These are phyloP conservation scores for Selene dorsalis DNA, from an alignment of 2,797 vertebrate genomes.

Conservation along the genomic window DNA sequence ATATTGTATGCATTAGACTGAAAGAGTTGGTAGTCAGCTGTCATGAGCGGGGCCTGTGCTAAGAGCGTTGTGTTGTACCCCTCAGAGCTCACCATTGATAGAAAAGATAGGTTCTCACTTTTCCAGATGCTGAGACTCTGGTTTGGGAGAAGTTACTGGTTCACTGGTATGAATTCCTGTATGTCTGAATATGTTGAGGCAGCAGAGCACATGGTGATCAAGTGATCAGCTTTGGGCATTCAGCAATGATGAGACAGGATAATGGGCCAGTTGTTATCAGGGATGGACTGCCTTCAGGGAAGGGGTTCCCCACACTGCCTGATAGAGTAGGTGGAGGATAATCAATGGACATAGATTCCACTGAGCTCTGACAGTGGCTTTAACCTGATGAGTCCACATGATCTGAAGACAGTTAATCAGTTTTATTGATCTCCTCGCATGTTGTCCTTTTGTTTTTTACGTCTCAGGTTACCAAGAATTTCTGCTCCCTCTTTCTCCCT, in stretches of 20 bases:
- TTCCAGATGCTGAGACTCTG: slow-evolving; percentile 26
- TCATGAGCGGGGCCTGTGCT: not conserved
- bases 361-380: slow-evolving; percentile 13
- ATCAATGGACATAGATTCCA: slow-evolving; percentile 27
- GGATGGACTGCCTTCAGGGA: slow-evolving; percentile 50
- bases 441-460: slow-evolving; percentile 1
- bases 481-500: not conserved
- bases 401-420: not conserved
- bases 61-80: not conserved
- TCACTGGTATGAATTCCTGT: slow-evolving; percentile 57
- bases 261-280: slow-evolving; percentile 78
- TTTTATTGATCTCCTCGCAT: slow-evolving; percentile 2
- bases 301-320: slow-evolving; percentile 43
- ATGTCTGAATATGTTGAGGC: slow-evolving; percentile 59
- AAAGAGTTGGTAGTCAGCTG: not conserved
- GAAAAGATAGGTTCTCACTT: not conserved
- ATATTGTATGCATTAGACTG: slow-evolving; percentile 20
- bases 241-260: slow-evolving; percentile 64
- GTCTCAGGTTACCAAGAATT: slow-evolving; percentile 12
- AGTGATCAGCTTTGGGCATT: slow-evolving; percentile 81
- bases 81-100: not conserved
- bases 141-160: slow-evolving; percentile 17
- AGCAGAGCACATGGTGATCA: slow-evolving; percentile 84
- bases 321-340: slow-evolving; percentile 24
- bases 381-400: slow-evolving; percentile 21